Conservation (phyloP, 2,113 vertebrate genomes). For the Actenoides hombroni region DNA sequence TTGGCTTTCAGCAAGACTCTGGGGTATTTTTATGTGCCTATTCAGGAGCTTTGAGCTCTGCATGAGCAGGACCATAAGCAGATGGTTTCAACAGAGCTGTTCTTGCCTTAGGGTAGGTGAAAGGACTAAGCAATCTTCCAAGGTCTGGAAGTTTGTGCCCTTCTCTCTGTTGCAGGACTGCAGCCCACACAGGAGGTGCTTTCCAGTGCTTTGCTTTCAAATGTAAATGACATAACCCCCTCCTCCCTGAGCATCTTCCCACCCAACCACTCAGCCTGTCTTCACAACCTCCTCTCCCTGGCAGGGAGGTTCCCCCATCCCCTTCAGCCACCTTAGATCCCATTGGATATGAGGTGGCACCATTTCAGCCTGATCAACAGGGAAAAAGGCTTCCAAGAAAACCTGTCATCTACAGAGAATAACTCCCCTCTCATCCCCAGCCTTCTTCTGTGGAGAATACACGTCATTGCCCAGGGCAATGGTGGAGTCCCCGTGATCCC, state of each 20-base stretch:
- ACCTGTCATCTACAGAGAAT: neutral
- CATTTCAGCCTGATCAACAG: neutral
- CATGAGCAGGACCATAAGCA: neutral
- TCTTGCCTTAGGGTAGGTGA: neutral
- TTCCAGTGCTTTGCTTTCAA: neutral
- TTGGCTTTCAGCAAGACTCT: neutral
- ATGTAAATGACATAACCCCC: neutral
- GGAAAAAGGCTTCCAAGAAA: neutral
- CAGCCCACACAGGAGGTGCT: neutral
- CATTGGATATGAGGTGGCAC: neutral
- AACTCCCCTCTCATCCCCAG: neutral
- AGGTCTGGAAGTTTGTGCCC: neutral
- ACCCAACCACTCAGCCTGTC: neutral
- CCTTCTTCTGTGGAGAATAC: neutral
- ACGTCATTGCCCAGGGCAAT: neutral
- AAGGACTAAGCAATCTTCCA: neutral
- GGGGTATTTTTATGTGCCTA: neutral
- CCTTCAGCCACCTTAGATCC: too few species aligned
- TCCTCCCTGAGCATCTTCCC: neutral
- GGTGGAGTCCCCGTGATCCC: too few species aligned
- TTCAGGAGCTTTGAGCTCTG: neutral
- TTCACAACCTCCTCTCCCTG: neutral
- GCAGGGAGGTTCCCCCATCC: neutral
- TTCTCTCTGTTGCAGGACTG: neutral
- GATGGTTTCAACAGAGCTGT: neutral